These are phyloP conservation scores for Cryptocephalus primarius DNA, from an alignment of 2,888 invertebrate species.

Conservation along the genomic window DNA sequence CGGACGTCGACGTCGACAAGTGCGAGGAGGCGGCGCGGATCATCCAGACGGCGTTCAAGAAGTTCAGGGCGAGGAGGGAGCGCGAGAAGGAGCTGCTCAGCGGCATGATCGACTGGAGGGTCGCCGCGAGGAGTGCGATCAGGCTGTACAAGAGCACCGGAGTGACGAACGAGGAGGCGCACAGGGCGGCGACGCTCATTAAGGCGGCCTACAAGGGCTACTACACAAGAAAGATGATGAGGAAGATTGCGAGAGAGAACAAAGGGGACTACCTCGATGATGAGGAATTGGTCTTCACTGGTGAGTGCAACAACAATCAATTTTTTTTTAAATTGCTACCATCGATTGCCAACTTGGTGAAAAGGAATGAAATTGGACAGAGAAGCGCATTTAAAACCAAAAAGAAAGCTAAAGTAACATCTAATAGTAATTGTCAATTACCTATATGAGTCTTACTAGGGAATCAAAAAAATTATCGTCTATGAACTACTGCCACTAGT, in stretches of 20 bases:
- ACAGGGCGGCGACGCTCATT: conserved; percentile 33
- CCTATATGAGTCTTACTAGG: too few species aligned
- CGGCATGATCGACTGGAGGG: conserved; percentile 35
- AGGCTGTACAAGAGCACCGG: conserved; percentile 30
- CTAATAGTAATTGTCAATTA: too few species aligned
- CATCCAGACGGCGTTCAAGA: conserved; percentile 29
- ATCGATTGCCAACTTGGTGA: too few species aligned
- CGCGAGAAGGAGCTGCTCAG: conserved; percentile 24
- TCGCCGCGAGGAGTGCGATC: conserved; percentile 33
- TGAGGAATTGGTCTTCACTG: conserved; percentile 4
- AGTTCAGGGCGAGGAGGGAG: conserved; percentile 11
- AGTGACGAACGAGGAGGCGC: conserved; percentile 31
- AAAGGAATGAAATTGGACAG: too few species aligned
- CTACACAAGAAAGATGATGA: conserved; percentile 30
- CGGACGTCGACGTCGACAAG: conserved; percentile 20
- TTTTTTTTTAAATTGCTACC: too few species aligned
- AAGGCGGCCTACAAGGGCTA: conserved; percentile 37
- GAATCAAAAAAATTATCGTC: too few species aligned
- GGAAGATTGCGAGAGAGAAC: conserved; percentile 15
- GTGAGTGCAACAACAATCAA: too few species aligned
- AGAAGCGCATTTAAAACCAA: too few species aligned
- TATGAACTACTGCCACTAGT: too few species aligned
- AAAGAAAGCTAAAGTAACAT: too few species aligned
- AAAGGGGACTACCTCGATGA: conserved; percentile 3
- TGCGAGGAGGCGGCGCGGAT: conserved; percentile 29